Base-by-base conservation (phyloP, 2,113 vertebrate species). In the Alaudala cheleensis region DNA sequence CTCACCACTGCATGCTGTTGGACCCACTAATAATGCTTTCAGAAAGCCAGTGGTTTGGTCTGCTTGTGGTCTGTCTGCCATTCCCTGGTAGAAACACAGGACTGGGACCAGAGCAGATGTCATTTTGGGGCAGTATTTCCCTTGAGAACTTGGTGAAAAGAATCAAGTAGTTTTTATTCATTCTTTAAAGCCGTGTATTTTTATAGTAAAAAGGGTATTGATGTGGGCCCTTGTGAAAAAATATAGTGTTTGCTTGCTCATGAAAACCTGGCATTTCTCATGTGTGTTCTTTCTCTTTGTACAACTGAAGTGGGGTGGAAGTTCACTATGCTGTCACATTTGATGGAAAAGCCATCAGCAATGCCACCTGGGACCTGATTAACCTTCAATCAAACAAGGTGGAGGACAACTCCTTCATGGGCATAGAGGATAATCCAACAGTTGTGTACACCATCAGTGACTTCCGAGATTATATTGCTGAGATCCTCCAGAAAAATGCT, bases 351-450 rank as follows among this genome's bases (percentile, higher is more conserved):
- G 98, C 98, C 45, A 98, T 99, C 95, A 98, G 98, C 96, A 97
- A 92, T 73, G 98, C 98, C 19, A 99, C 98, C 23, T 97, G 99
- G 97, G 98, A 99, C 96, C 97, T 99, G 91, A 98, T 99, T 79
- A 99, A 98, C 83, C 97, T 99, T 87, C 98, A 99, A 86, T 98
- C 98, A 31, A 99, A 99, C 95, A 98, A 97, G 95, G 98, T 99
- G 95, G 99, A 99, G 92, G 98, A 97, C 92, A 98, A 98, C 10
- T 98, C 98, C 85, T 97, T 98, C 50, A 96, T 94, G 47, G 97
- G 97, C 89, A 81, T 98, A 78, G 97, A 98, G 61, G 98, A 98
- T 96, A 98, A 96, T 12, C 98, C 98, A 65, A 98, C 98, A 2
- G 94, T 94, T 85, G 98, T 98, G 82, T 98, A 99, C 96, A 98